These are phyloP conservation scores for Charaxes varanes DNA, from an alignment of 1,140 invertebrate genomes.

Conservation along the genomic window DNA sequence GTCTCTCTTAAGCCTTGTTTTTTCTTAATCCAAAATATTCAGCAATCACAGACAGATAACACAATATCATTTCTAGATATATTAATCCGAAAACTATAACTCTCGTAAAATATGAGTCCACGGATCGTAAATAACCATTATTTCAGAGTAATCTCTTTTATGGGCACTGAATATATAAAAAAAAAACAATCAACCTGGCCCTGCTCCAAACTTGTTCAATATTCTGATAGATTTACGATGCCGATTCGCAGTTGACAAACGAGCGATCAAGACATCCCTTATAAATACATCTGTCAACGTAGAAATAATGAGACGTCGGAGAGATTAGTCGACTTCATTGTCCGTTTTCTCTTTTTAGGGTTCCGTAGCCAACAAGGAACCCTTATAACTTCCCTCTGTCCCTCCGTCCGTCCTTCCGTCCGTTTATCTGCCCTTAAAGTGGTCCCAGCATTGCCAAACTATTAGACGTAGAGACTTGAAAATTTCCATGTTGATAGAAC, in stretches of 20 bases:
- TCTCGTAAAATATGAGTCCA: constrained; percentile 1
- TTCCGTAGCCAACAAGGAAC: too few species aligned
- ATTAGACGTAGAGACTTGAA: too few species aligned
- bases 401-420: too few species aligned
- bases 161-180: not conserved
- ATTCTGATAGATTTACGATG: constrained; percentile 25
- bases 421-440: too few species aligned
- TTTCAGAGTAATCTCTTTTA: constrained; percentile 2
- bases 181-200: constrained; percentile 10
- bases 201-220: constrained; percentile 18
- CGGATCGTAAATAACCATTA: not conserved
- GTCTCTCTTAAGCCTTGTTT: too few species aligned
- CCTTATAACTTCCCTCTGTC: too few species aligned
- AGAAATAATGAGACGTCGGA: constrained; percentile 34
- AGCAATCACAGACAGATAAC: too few species aligned
- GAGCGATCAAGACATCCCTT: constrained; percentile 24
- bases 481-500: too few species aligned
- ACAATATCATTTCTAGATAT: not conserved
- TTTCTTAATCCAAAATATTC: too few species aligned
- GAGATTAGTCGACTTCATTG: constrained; percentile 25
- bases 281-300: constrained; percentile 42
- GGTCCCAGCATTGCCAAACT: too few species aligned
- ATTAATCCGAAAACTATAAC: not conserved
- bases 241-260: constrained; percentile 23
- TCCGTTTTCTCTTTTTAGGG: too few species aligned